A percentile compares a stretch with the other conserved stretches of the same genome.
Evolutionary conservation across 1,140 invertebrate genomes (phyloP).

Genomic region (Polyergus mexicanus): DNA sequence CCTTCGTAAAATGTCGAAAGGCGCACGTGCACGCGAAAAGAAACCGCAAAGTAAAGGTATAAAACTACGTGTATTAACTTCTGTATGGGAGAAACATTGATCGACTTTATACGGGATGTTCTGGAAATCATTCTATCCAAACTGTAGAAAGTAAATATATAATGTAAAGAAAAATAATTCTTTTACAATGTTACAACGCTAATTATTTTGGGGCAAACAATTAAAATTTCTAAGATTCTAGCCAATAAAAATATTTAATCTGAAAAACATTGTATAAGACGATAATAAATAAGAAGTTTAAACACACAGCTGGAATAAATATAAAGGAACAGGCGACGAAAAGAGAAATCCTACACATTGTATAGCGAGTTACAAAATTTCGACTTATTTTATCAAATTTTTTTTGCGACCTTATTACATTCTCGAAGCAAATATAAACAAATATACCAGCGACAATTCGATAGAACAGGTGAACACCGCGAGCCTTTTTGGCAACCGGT

Average conservation of each 20-base stretch:
- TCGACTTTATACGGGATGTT: background rate
- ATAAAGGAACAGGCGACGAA: background rate
- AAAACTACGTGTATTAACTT: constrained; percentile 50
- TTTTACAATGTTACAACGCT: background rate
- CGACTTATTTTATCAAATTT: constrained; percentile 19
- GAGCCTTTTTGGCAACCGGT: background rate
- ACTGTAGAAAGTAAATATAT: background rate
- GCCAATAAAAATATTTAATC: constrained; percentile 5
- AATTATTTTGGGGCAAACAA: constrained; percentile 26
- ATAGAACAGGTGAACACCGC: background rate
- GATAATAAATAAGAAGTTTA: background rate
- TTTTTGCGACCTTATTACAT: background rate
- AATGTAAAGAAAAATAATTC: background rate
- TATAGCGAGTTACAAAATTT: background rate
- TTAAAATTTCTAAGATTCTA: constrained; percentile 3
- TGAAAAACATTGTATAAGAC: background rate
- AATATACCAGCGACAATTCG: background rate
- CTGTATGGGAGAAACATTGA: background rate
- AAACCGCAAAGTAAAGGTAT: constrained; percentile 76
- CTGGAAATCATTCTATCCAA: background rate
- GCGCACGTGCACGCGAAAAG: constrained; percentile 71
- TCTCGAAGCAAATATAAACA: background rate
- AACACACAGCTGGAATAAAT: background rate
- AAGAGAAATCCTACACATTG: background rate
- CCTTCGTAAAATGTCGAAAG: constrained; percentile 39